Base-by-base conservation (phyloP, 2,888 invertebrate species). In the Sthenelais limicola region DNA sequence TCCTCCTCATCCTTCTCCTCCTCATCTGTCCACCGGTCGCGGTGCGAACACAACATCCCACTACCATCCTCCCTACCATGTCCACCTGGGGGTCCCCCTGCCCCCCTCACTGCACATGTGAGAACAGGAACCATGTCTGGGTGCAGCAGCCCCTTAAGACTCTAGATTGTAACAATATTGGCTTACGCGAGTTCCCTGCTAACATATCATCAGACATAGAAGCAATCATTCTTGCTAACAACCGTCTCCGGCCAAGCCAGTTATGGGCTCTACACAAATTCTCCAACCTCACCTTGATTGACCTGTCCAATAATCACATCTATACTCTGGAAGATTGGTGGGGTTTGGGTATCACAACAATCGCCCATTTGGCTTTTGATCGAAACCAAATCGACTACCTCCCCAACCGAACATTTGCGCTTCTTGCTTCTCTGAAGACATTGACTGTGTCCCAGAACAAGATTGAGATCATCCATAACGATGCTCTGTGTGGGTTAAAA, bases 151-250 rank as follows among this genome's bases (percentile, higher is more conserved):
- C 51, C n/a, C 35, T 70, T 15, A 35, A 47, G 21, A 54, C 54
- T 21, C 28, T 58, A 21, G 73, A 73, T 56, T 78, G 78, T 70
- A 58, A 67, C 21, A 54, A 62, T 32, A 43, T 32, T 4, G 73
- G 62, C n/a, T 66, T 78, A 18, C 58, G 52, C 24, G 68, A 56
- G 9, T 72, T 75, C 5, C 78, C 78, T 7, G n/a, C 49, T 18
- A 73, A 73, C 62, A 54, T 78, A 7, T 68, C 77, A n/a, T 32
- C 51, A 12, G 71, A 71, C 15, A 70, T 71, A 4, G 71, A 73
- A 35, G 71, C 52, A 15, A 66, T 77, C 24, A 62, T 76, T 38
- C 54, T 78, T 24, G 72, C 67, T 12, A 68, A 62, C 30, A 78
- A 78, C 48, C 70, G 73, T n/a, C 43, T 78, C 35, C 67, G 71